Evolutionary conservation across 1,140 invertebrate species (phyloP), one percentile per base, ranked within the genome.

Genomic region (Drosophila ohnishii): DNA sequence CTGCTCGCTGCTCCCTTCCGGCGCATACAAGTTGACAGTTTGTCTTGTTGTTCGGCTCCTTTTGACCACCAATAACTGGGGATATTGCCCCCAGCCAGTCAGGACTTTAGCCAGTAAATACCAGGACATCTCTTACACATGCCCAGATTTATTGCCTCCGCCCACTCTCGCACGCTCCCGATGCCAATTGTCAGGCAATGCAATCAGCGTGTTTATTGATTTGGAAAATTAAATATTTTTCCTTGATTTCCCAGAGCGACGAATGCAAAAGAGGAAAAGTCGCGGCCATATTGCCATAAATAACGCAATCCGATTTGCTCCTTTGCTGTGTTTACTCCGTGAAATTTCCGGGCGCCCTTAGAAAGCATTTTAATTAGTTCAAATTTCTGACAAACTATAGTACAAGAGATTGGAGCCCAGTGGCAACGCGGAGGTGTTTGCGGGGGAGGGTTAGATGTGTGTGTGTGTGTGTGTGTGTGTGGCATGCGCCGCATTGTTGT

Each of bases 221-320:
- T 88, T 88, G 84, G 84, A 88, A 88, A 88, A 88, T 88, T 88
- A 88, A 88, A 88, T 89, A 88, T 88, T 89, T 87, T 84, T 79
- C 78, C 79, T 80, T 71, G 65, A 64, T 58, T 56, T 44, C 61
- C 35, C 40, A 48, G 35, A 48, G 42, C 66, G 44, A 10, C 42
- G 16, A 71, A 71, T 71, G 67, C 67, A 71, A 71, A 71, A 28
- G 35, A 58, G 51, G 16, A 40, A 69, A 70, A 70, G 51, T 67
- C 82, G 77, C 79, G 78, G 64, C 51, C 71, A 76, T 80, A 72
- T 64, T 60, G 61, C 65, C 77, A 78, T 87, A 88, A 88, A 84
- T 88, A 80, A 84, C 60, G 42, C 64, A 69, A 56, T 62, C 69
- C 75, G 80, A 80, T 77, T 75, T 84, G 73, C 65, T 35, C 16